A percentile compares a stretch with the other conserved stretches of the same genome.
Evolutionary conservation across 2,113 vertebrate genomes (phyloP).

Genomic region (Ceyx margarethae): DNA sequence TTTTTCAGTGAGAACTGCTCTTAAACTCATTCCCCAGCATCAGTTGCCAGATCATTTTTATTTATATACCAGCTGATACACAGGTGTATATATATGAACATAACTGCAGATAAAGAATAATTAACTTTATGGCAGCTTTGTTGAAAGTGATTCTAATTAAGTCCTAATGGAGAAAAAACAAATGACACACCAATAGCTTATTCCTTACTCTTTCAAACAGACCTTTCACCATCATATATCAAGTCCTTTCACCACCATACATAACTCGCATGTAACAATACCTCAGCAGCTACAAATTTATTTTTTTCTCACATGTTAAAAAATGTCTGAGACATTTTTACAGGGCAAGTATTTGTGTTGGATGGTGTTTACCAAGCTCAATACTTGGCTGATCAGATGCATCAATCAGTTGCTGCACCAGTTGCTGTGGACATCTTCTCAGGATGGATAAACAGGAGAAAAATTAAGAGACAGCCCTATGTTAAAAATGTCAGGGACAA

Average conservation of each 20-base stretch:
- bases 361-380: conserved; percentile 21
- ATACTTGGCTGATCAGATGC: not conserved
- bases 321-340: not conserved
- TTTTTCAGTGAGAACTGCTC: not conserved
- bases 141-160: not conserved
- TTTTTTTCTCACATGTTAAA: not conserved
- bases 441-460: not conserved
- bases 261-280: not conserved
- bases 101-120: not conserved
- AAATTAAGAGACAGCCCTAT: not conserved
- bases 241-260: not conserved
- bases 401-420: not conserved
- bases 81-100: not conserved
- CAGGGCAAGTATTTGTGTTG: not conserved
- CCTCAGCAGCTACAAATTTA: not conserved
- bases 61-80: not conserved
- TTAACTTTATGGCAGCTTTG: not conserved
- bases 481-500: not conserved
- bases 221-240: not conserved
- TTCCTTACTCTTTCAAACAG: not conserved
- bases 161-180: not conserved
- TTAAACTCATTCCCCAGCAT: not conserved
- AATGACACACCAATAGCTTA: not conserved
- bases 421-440: not conserved
- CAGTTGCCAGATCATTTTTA: not conserved